Conservation (phyloP, 92 coral and sea anemone genomes). For the Phenganax stokvisi region DNA sequence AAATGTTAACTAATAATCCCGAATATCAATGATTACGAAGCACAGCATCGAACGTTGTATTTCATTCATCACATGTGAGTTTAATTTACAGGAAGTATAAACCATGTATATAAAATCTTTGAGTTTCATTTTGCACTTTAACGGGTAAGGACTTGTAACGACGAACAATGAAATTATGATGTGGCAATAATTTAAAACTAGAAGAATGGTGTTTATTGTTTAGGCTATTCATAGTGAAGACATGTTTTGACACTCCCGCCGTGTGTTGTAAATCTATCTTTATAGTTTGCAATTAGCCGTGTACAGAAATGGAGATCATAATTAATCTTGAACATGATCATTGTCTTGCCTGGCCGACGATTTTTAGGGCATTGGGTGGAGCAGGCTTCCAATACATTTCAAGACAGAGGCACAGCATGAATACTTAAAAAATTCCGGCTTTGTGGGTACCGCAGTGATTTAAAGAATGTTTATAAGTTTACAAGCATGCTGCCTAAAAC, state of each 20-base stretch:
- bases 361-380: slow-evolving; percentile 5
- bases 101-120: slow-evolving; percentile 2
- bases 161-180: slow-evolving; percentile 13
- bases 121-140: slow-evolving; percentile 7
- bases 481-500: background rate
- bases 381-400: background rate
- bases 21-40: slow-evolving; percentile 6
- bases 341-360: slow-evolving; percentile 11
- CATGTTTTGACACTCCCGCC: slow-evolving; percentile 20
- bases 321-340: background rate
- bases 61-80: slow-evolving; percentile 7
- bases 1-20: background rate
- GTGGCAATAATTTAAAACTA: slow-evolving; percentile 18
- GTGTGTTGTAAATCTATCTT: slow-evolving; percentile 4
- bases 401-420: slow-evolving; percentile 17
- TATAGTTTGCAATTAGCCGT: slow-evolving; percentile 4
- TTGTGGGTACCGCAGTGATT: slow-evolving; percentile 7
- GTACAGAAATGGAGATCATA: slow-evolving; percentile 2
- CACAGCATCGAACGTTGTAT: background rate
- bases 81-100: background rate
- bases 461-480: slow-evolving; percentile 17
- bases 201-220: slow-evolving; percentile 22
- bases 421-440: background rate
- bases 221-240: slow-evolving; percentile 4
- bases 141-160: background rate